Evolutionary conservation across 2,888 invertebrate genomes (phyloP).

Genomic region (Seladonia tumulorum): DNA sequence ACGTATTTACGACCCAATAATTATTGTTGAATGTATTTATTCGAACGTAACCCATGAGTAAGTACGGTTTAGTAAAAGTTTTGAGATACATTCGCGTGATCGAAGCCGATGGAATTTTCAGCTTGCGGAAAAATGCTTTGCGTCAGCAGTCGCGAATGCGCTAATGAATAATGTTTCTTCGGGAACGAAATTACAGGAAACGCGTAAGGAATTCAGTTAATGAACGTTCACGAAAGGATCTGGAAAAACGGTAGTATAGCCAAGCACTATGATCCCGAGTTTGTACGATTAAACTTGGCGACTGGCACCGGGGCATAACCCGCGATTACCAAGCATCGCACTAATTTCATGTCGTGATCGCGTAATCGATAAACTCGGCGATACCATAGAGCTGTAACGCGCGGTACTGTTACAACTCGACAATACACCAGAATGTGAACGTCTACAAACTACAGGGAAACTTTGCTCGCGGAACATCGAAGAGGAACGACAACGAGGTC

Average conservation of each 20-base stretch:
- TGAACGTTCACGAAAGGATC: neutral
- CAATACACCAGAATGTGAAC: constrained; percentile 38
- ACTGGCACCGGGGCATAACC: neutral
- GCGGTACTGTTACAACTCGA: constrained; percentile 35
- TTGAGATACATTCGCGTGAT: neutral
- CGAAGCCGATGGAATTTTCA: neutral
- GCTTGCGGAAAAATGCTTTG: neutral
- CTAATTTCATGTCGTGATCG: neutral
- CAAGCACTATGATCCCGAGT: neutral
- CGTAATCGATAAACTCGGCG: constrained; percentile 33
- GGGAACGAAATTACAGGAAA: neutral
- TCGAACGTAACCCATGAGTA: neutral
- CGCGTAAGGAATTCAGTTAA: neutral
- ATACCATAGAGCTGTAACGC: constrained; percentile 30
- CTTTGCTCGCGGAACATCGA: constrained; percentile 42
- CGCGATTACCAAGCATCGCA: neutral
- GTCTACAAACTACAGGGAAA: constrained; percentile 49
- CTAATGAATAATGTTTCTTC: neutral
- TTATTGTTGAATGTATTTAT: neutral
- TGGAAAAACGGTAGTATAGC: neutral
- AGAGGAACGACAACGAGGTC: constrained; percentile 59
- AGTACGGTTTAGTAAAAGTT: neutral
- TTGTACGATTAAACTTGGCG: neutral
- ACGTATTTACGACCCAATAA: neutral
- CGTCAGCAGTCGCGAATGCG: neutral